Percentiles rank a stretch among this genome's conserved stretches.
phyloP scores from a whole-genome alignment of 1,140 invertebrate species.

The Triops cancriformis region DNA sequence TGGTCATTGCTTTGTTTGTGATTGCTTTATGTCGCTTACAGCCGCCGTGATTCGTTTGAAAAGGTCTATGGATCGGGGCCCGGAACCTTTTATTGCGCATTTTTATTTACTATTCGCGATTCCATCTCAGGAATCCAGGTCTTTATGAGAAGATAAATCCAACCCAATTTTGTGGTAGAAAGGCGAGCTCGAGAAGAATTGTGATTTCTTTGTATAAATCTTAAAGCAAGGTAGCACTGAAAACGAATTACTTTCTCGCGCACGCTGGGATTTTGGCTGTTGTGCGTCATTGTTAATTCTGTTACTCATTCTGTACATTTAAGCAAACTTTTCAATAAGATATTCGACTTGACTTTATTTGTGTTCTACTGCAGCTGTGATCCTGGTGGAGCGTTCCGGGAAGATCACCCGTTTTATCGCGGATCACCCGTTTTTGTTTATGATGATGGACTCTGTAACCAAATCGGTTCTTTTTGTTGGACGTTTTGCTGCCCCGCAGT shows the following conservation, averaged over 20 bases:
- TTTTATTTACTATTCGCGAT: constrained; percentile 60
- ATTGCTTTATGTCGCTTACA: constrained; percentile 14
- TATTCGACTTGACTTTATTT: background rate
- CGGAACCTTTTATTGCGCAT: constrained; percentile 40
- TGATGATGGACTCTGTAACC: constrained; percentile 31
- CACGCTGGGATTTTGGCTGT: background rate
- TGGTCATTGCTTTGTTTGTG: background rate
- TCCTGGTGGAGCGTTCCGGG: background rate
- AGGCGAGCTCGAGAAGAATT: background rate
- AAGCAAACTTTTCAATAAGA: background rate
- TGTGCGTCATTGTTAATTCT: background rate
- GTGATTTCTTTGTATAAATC: background rate
- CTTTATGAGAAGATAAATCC: constrained; percentile 55
- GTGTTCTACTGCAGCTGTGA: background rate
- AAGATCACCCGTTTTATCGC: background rate
- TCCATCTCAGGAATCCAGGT: constrained; percentile 48
- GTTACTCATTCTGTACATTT: background rate
- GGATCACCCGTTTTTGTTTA: constrained; percentile 35
- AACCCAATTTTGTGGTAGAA: constrained; percentile 37
- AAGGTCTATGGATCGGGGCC: constrained; percentile 16
- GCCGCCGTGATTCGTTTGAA: constrained; percentile 9
- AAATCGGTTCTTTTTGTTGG: constrained; percentile 26
- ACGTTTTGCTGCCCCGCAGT: constrained; percentile 14
- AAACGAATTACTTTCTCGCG: background rate
- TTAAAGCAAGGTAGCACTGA: background rate